A percentile compares a stretch with the other conserved stretches of the same genome.
Conservation (phyloP, 2,113 vertebrate genomes). For the Irena cyanogastra region DNA sequence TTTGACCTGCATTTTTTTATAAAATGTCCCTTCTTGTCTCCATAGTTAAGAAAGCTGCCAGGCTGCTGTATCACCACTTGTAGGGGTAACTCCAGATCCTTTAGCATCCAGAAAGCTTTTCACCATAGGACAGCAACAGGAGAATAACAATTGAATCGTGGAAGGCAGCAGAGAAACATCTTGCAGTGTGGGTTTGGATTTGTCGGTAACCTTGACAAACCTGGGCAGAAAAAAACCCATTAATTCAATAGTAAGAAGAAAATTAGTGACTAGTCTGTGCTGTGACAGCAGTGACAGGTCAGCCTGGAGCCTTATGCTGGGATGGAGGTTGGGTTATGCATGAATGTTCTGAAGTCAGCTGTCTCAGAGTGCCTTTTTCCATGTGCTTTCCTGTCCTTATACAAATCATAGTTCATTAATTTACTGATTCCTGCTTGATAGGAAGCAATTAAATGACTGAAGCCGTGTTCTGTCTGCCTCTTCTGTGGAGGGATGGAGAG, state of each 20-base stretch:
- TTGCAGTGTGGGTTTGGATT: neutral
- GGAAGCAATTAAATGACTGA: constrained; percentile 18
- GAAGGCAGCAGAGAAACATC: neutral
- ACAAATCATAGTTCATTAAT: neutral
- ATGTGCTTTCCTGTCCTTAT: neutral
- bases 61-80: neutral
- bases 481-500: neutral
- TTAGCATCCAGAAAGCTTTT: neutral
- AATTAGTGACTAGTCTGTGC: neutral
- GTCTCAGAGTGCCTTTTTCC: neutral
- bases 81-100: neutral
- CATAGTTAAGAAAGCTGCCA: neutral
- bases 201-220: neutral
- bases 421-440: neutral
- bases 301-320: neutral
- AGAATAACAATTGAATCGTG: rapidly evolving
- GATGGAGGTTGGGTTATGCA: neutral
- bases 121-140: neutral
- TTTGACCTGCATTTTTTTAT: neutral
- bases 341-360: neutral
- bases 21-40: neutral
- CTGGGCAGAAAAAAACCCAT: neutral
- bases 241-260: neutral
- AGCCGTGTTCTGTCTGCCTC: neutral
- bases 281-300: neutral